Evolutionary conservation across 2,888 invertebrate genomes (phyloP).

Genomic region (Miltochrista miniata): DNA sequence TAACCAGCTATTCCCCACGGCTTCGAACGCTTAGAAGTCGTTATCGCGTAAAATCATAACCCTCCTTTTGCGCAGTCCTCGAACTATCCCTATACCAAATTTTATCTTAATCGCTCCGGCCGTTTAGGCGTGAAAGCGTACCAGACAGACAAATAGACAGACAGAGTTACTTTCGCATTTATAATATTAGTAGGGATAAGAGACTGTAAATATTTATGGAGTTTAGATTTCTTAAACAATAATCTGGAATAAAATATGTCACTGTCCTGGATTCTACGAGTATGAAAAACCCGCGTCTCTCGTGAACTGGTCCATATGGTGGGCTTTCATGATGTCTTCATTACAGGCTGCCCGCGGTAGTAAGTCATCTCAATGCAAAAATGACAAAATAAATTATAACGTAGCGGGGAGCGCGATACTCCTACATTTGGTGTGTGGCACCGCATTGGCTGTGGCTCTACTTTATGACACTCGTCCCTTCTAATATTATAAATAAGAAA

Average conservation of each 20-base stretch:
- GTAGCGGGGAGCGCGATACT: conserved; percentile 41
- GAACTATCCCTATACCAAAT: too few species aligned
- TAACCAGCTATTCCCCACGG: too few species aligned
- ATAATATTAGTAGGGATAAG: too few species aligned
- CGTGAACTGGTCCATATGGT: conserved; percentile 39
- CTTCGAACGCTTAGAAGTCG: too few species aligned
- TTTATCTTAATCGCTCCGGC: too few species aligned
- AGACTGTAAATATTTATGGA: background rate
- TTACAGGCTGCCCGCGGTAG: conserved; percentile 39
- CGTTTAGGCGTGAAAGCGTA: too few species aligned
- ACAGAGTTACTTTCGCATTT: too few species aligned
- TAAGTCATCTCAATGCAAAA: conserved; percentile 51
- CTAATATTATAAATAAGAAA: too few species aligned
- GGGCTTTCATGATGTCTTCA: conserved; percentile 58
- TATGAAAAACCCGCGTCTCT: conserved; percentile 6
- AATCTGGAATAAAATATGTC: background rate
- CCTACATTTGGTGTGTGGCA: conserved; percentile 38
- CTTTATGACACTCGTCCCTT: too few species aligned
- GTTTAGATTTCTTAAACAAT: background rate
- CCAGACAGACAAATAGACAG: too few species aligned
- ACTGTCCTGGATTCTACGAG: background rate
- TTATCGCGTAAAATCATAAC: too few species aligned
- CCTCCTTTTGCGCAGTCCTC: too few species aligned
- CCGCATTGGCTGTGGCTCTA: conserved; percentile 39
- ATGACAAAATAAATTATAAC: conserved; percentile 59